Conservation (phyloP, 2,888 invertebrate genomes). For the Acanthosepion esculentum region DNA sequence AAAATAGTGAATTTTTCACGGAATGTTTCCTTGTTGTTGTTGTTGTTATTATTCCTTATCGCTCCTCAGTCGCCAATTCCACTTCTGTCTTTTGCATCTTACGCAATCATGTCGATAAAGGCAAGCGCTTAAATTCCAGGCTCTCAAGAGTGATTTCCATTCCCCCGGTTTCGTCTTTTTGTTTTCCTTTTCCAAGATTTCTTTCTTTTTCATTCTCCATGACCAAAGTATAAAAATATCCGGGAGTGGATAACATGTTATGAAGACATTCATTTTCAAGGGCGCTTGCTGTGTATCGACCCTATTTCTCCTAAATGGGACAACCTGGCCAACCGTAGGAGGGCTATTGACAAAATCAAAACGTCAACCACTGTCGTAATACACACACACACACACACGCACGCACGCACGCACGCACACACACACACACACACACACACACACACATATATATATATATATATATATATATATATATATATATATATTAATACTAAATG, state of each 20-base stretch:
- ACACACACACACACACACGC: neutral
- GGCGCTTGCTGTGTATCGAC: neutral
- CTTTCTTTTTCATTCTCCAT: neutral
- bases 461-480: neutral
- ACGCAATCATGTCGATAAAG: neutral
- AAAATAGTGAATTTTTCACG: no score
- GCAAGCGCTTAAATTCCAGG: neutral
- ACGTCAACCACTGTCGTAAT: neutral
- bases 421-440: neutral
- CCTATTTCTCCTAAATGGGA: neutral
- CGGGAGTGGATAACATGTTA: neutral
- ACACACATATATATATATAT: neutral
- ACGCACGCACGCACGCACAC: no score
- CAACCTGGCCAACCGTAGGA: neutral
- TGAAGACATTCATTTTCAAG: neutral
- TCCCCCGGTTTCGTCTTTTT: neutral
- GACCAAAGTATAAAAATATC: slow-evolving; percentile 24
- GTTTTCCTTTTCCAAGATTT: neutral
- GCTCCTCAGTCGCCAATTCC: neutral
- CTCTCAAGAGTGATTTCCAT: no score
- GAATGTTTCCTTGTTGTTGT: no score
- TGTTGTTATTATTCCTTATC: no score
- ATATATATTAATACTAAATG: neutral
- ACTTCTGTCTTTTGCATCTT: neutral
- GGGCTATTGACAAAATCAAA: neutral